A percentile compares a stretch with the other conserved stretches of the same genome.
phyloP scores from a whole-genome alignment of 1,140 invertebrate species.

The Neocloeon triangulifer region DNA sequence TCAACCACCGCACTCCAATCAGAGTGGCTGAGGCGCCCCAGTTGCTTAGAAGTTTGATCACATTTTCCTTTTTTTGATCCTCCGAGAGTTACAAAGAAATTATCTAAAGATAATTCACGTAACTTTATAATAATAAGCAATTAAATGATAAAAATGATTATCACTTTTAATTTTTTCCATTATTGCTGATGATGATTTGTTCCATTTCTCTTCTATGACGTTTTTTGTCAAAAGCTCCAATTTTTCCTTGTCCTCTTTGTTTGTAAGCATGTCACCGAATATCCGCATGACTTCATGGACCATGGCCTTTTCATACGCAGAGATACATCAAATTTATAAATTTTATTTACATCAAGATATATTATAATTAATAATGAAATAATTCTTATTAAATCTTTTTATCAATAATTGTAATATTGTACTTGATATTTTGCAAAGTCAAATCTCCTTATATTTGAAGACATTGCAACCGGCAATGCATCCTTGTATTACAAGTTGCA shows the following conservation, averaged over 20 bases:
- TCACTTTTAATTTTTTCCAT: neutral
- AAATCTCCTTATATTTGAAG: too few relatives aligned
- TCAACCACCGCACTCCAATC: slow-evolving; percentile 12
- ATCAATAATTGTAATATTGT: too few relatives aligned
- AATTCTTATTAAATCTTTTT: too few relatives aligned
- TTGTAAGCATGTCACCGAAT: slow-evolving; percentile 54
- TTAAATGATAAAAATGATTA: too few relatives aligned
- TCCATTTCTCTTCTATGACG: slow-evolving; percentile 25
- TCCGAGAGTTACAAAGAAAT: neutral
- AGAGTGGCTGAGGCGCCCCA: slow-evolving; percentile 9
- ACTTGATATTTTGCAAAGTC: too few relatives aligned
- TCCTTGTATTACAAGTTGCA: slow-evolving; percentile 6
- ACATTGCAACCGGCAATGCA: slow-evolving; percentile 1
- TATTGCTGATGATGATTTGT: slow-evolving; percentile 6
- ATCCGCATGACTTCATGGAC: slow-evolving; percentile 49
- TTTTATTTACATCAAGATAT: too few relatives aligned
- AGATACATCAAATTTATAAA: too few relatives aligned
- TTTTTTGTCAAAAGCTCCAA: slow-evolving; percentile 38
- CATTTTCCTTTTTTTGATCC: neutral
- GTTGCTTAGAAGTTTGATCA: neutral
- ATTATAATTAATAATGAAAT: too few relatives aligned
- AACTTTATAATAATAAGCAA: too few relatives aligned
- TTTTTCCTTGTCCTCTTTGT: slow-evolving; percentile 33
- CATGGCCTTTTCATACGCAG: slow-evolving; percentile 41
- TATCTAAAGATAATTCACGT: too few relatives aligned